Conservation (phyloP, 2,888 invertebrate species). For the Belgica antarctica region DNA sequence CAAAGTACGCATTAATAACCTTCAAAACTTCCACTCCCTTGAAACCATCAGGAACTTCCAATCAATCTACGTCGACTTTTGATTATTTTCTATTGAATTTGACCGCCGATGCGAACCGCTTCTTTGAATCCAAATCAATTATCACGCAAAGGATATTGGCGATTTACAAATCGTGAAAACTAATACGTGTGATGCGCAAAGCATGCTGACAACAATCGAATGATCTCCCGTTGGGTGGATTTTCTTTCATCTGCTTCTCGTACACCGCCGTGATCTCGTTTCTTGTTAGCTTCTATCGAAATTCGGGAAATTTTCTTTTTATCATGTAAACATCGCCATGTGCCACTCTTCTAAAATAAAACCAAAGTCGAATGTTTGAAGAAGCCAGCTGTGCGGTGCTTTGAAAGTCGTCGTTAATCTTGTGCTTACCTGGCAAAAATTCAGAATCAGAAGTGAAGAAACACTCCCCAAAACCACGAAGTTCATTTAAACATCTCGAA, state of each 20-base stretch:
- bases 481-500: too few relatives aligned
- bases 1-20: too few relatives aligned
- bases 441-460: too few relatives aligned
- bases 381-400: background rate
- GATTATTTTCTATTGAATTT: background rate
- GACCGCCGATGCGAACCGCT: background rate
- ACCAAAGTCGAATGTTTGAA: background rate
- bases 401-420: background rate
- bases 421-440: too few relatives aligned
- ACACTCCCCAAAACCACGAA: too few relatives aligned
- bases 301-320: slow-evolving; percentile 21
- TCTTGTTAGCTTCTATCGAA: slow-evolving; percentile 11
- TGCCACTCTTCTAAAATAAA: slow-evolving; percentile 13
- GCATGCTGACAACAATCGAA: slow-evolving; percentile 2
- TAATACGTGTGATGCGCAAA: too few relatives aligned
- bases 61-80: too few relatives aligned
- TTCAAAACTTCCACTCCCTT: too few relatives aligned
- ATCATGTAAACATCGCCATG: background rate
- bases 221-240: background rate
- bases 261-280: background rate
- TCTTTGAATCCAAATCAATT: too few relatives aligned
- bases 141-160: slow-evolving; percentile 12
- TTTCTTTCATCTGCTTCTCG: slow-evolving; percentile 7
- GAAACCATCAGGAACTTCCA: too few relatives aligned
- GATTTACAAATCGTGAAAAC: background rate